Conservation (phyloP, 2,888 invertebrate genomes). For the Rhingia rostrata region DNA sequence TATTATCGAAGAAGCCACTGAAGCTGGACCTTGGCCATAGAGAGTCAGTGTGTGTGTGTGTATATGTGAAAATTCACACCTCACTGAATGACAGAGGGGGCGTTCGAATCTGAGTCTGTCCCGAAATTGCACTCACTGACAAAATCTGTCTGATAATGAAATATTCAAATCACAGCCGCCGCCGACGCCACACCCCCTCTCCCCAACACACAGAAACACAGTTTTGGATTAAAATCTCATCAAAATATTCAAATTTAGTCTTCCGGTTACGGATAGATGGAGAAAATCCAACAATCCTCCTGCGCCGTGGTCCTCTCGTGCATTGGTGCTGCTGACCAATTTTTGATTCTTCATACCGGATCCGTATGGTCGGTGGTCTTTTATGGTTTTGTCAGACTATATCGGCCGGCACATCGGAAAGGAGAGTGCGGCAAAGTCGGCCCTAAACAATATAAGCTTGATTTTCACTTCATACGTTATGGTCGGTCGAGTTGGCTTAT, state of each 20-base stretch:
- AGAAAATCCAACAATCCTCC: conserved; percentile 70
- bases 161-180: conserved; percentile 70
- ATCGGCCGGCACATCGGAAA: conserved; percentile 54
- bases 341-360: conserved; percentile 74
- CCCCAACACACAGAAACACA: conserved; percentile 46
- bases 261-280: conserved; percentile 73
- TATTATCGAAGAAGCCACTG: conserved; percentile 56
- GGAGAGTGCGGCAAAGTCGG: conserved; percentile 56
- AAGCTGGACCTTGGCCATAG: not conserved
- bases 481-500: conserved; percentile 36
- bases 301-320: conserved; percentile 29
- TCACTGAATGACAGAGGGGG: conserved; percentile 28
- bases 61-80: conserved; percentile 63
- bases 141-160: conserved; percentile 74
- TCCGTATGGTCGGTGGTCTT: conserved; percentile 70
- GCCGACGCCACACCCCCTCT: not conserved
- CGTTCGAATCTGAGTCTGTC: conserved; percentile 2
- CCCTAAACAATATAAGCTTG: conserved; percentile 74
- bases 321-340: conserved; percentile 66
- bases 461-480: conserved; percentile 74
- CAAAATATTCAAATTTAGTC: conserved; percentile 75
- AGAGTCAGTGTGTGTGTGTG: conserved; percentile 15
- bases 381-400: conserved; percentile 71
- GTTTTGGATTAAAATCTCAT: conserved; percentile 73
- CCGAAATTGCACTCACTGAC: conserved; percentile 71